Percentiles rank a stretch among this genome's conserved stretches.
These are phyloP conservation scores for Melanotaenia trifasciata DNA, from an alignment of 2,797 vertebrate genomes.

Conservation along the genomic window DNA sequence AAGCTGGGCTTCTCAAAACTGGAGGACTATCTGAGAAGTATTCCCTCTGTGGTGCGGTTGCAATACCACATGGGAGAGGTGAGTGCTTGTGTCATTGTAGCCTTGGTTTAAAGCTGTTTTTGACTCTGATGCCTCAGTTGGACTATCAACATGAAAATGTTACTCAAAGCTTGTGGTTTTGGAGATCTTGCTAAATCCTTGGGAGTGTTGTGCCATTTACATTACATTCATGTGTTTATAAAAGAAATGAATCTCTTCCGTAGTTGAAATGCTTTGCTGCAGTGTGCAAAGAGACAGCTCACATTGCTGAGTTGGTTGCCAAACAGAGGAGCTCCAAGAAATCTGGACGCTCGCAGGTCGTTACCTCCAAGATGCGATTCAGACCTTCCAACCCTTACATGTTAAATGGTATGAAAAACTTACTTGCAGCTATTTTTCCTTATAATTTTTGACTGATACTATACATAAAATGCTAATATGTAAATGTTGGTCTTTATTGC, in stretches of 20 bases:
- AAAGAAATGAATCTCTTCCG: constrained; percentile 17
- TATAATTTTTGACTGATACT: not conserved
- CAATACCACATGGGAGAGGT: constrained; percentile 87
- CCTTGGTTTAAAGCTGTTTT: not conserved
- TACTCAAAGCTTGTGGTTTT: not conserved
- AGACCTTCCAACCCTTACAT: constrained; percentile 83
- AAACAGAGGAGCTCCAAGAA: constrained; percentile 89
- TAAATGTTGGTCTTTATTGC: too few species aligned
- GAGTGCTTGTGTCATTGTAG: constrained; percentile 44
- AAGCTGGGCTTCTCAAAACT: constrained; percentile 85
- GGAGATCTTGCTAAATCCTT: not conserved
- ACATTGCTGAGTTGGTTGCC: constrained; percentile 91
- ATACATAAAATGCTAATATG: not conserved
- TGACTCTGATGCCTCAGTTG: not conserved
- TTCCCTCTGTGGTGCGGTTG: constrained; percentile 89
- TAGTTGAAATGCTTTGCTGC: constrained; percentile 87
- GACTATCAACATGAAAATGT: not conserved
- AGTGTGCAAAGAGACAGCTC: constrained; percentile 86
- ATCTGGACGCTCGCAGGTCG: constrained; percentile 78
- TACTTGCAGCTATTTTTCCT: not conserved
- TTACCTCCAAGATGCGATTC: constrained; percentile 90
- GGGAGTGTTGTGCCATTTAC: not conserved
- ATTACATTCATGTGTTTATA: not conserved
- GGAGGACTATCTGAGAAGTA: constrained; percentile 86
- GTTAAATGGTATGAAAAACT: constrained; percentile 80